Percentiles rank a stretch among this genome's conserved stretches.
Conservation (phyloP, 2,888 invertebrate genomes). For the Leucophenga maculata region DNA sequence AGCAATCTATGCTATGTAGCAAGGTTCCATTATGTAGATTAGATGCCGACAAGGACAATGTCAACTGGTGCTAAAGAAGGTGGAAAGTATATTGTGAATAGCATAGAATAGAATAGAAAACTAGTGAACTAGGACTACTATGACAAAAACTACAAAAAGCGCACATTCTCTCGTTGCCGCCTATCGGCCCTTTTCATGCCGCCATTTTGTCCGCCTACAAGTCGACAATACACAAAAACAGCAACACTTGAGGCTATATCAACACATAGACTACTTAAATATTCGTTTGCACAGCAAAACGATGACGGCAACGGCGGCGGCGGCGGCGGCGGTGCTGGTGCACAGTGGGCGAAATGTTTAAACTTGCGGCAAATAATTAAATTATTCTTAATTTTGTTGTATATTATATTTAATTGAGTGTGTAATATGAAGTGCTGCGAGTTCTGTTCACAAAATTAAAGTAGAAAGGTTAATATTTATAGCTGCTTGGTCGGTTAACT, state of each 20-base stretch:
- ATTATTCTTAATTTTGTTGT: too few relatives aligned
- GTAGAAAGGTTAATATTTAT: too few relatives aligned
- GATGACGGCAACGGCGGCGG: too few relatives aligned
- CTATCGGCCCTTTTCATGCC: not conserved
- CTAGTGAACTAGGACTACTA: too few relatives aligned
- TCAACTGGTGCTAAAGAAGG: slow-evolving; percentile 21
- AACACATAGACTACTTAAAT: slow-evolving; percentile 8
- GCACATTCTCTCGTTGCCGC: not conserved
- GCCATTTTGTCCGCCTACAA: not conserved
- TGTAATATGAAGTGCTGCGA: too few relatives aligned
- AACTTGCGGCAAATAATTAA: too few relatives aligned
- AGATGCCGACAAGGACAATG: slow-evolving; percentile 24
- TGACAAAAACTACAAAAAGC: not conserved
- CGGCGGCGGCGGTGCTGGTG: too few relatives aligned
- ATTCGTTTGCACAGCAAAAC: too few relatives aligned
- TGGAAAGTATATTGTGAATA: not conserved
- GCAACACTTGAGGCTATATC: slow-evolving; percentile 7
- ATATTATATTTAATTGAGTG: too few relatives aligned
- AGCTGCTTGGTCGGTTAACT: too few relatives aligned
- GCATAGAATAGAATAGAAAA: not conserved
- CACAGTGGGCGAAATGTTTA: too few relatives aligned
- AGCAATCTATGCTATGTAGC: slow-evolving; percentile 8
- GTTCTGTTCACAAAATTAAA: too few relatives aligned
- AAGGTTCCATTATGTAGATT: slow-evolving; percentile 21
- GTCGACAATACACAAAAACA: not conserved